Percentiles rank a stretch among this genome's conserved stretches.
Evolutionary conservation across 2,113 vertebrate species (phyloP).

Genomic region (Amazona vittata): DNA sequence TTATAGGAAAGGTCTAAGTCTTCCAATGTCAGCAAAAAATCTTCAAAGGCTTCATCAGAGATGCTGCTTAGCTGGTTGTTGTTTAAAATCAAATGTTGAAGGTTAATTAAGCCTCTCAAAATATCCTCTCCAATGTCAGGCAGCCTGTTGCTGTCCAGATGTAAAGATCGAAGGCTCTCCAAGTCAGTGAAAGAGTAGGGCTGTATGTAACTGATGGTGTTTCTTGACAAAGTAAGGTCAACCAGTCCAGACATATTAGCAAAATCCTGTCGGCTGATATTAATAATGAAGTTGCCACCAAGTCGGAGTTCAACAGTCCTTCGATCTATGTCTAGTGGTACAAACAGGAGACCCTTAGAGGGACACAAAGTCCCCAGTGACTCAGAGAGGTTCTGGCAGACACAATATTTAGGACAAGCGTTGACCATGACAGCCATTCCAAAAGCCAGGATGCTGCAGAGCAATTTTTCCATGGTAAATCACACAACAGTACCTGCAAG

Average conservation of each 20-base stretch:
- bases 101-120: constrained; percentile 90
- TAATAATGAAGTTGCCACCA: constrained; percentile 96
- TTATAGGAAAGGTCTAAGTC: constrained; percentile 98
- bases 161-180: constrained; percentile 93
- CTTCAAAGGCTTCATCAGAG: constrained; percentile 88
- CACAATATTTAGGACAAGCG: constrained; percentile 97
- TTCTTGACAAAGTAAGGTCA: constrained; percentile 94
- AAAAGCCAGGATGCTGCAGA: constrained; percentile 91
- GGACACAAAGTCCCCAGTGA: constrained; percentile 97
- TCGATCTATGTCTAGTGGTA: constrained; percentile 91
- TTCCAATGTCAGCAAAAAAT: constrained; percentile 89
- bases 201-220: constrained; percentile 94
- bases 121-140: constrained; percentile 90
- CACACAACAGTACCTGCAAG: constrained; percentile 79
- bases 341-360: constrained; percentile 95
- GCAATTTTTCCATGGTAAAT: constrained; percentile 97
- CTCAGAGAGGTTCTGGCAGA: constrained; percentile 98
- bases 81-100: constrained; percentile 96
- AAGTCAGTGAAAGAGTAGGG: constrained; percentile 94
- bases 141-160: constrained; percentile 92
- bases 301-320: constrained; percentile 95
- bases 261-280: constrained; percentile 92
- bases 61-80: constrained; percentile 92
- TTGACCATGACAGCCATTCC: constrained; percentile 88
- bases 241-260: constrained; percentile 97